phyloP scores from a whole-genome alignment of 2,113 vertebrate genomes.

The Numida meleagris region DNA sequence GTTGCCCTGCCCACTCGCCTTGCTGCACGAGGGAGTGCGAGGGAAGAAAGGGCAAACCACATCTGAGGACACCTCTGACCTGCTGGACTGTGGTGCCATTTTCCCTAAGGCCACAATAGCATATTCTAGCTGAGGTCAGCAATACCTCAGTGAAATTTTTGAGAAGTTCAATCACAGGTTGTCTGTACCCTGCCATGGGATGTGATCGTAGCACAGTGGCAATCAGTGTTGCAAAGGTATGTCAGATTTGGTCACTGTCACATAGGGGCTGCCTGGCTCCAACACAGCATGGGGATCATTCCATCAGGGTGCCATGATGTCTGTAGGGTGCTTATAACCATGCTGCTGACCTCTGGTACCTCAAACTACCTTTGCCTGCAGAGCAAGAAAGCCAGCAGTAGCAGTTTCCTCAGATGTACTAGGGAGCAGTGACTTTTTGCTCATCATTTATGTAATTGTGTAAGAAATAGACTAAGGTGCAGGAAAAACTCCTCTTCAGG shows the following conservation, averaged over 20 bases:
- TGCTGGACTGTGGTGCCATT: no score
- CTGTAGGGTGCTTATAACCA: background rate
- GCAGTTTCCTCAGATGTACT: fast-evolving
- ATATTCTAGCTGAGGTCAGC: background rate
- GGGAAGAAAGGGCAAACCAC: background rate
- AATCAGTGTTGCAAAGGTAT: background rate
- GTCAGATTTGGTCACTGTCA: background rate
- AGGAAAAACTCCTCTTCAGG: background rate
- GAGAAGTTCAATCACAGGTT: background rate
- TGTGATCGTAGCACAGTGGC: background rate
- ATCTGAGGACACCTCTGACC: background rate
- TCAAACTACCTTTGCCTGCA: background rate
- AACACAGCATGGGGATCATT: fast-evolving
- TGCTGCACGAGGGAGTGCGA: background rate
- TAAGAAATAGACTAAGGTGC: background rate
- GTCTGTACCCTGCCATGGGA: background rate
- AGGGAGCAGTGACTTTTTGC: background rate
- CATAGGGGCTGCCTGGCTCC: fast-evolving
- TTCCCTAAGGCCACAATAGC: background rate
- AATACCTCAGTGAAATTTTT: background rate
- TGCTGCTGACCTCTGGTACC: background rate
- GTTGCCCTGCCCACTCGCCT: fast-evolving
- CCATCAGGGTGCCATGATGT: background rate
- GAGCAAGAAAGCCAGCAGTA: background rate
- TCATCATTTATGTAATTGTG: background rate